Conservation (phyloP, 2,113 vertebrate genomes). For the Athene cunicularia region DNA sequence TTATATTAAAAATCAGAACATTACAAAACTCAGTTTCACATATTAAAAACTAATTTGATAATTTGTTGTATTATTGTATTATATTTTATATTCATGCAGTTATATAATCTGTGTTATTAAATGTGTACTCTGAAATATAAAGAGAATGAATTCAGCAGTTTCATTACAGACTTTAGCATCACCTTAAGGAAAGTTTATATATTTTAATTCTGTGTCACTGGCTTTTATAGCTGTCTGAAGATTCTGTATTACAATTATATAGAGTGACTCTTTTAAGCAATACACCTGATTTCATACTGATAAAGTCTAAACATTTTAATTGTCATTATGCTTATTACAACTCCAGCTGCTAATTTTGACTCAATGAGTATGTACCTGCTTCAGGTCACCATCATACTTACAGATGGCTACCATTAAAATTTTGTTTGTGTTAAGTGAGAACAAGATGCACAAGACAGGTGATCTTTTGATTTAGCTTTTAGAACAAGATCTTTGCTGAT, state of each 20-base stretch:
- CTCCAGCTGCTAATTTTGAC: constrained; percentile 1
- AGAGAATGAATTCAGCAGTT: not conserved
- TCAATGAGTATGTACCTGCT: not conserved
- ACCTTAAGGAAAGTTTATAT: not conserved
- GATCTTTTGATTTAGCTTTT: constrained; percentile 56
- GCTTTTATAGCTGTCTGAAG: not conserved
- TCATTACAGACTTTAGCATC: not conserved
- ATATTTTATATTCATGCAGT: not conserved
- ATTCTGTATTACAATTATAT: not conserved
- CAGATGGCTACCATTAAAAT: constrained; percentile 44
- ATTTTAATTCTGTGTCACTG: not conserved
- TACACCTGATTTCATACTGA: not conserved
- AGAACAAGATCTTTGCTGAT: constrained; percentile 32
- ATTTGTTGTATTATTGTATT: not conserved
- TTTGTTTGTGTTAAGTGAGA: not conserved
- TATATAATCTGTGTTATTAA: not conserved
- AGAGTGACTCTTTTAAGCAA: not conserved
- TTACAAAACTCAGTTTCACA: not conserved
- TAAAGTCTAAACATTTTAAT: not conserved
- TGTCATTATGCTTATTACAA: not conserved
- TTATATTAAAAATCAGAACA: not conserved
- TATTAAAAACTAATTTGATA: not conserved
- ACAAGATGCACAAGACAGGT: not conserved
- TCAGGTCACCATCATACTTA: not conserved
- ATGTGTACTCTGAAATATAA: not conserved